Evolutionary conservation across 2,113 vertebrate genomes (phyloP).

Genomic region (Hydropotes inermis): DNA sequence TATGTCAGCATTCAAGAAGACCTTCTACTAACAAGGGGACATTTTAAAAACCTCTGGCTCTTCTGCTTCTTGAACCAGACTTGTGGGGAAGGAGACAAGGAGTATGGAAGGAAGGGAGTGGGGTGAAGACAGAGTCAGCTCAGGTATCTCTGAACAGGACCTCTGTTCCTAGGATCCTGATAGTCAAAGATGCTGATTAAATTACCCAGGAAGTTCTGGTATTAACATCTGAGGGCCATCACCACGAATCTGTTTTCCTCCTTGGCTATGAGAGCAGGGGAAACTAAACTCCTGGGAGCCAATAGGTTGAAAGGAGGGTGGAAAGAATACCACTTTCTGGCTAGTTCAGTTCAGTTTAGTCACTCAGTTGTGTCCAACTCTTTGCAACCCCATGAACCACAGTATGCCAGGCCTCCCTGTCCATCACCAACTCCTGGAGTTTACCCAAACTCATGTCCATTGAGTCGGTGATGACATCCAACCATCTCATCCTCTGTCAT

Average conservation of each 20-base stretch:
- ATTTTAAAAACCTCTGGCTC: not conserved
- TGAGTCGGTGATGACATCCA: not conserved
- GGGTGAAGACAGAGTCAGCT: not conserved
- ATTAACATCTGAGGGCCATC: not conserved
- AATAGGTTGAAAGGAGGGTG: not conserved
- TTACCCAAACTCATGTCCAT: not conserved
- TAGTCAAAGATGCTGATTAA: not conserved
- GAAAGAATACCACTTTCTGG: not conserved
- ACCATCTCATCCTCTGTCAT: not conserved
- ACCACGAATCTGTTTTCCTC: not conserved
- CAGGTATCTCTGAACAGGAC: not conserved
- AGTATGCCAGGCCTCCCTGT: not conserved
- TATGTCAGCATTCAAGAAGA: not conserved
- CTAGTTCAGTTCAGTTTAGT: not conserved
- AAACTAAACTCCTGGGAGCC: not conserved
- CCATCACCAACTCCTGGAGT: not conserved
- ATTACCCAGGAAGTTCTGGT: not conserved
- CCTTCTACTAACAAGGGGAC: not conserved
- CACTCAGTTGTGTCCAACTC: not conserved
- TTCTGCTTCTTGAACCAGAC: not conserved
- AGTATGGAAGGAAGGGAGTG: not conserved
- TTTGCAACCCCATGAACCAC: not conserved
- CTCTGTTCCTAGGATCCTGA: not conserved
- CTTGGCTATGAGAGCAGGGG: not conserved
- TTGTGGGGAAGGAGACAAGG: no score